Base-by-base conservation (phyloP, 1,140 invertebrate species). In the Triops longicaudatus region DNA sequence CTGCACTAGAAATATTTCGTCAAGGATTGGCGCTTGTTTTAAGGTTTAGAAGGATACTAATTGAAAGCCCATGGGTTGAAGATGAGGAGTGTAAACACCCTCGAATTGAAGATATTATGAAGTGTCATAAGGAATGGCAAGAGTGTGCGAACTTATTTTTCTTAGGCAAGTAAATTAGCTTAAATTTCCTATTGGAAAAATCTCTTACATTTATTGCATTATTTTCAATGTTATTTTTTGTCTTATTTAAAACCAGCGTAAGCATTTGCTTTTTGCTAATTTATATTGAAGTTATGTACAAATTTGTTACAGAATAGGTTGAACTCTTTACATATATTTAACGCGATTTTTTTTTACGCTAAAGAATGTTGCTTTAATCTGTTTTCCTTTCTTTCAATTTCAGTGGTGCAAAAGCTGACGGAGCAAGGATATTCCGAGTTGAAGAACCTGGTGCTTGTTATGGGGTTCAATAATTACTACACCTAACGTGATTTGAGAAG, bases 381-480 rank as follows among this genome's bases (percentile, higher is more conserved):
- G 10, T 63, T 63, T n/a, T 11, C 0, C 17, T 63, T 22, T 63
- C 6, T 1, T 63, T 22, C 17, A 6, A 14, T n/a, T 22, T 63
- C n/a, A 63, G 50, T 63, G 50, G 50, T 63, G n/a, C 50, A 63
- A 17, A 63, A 63, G 14, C 50, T 63, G 14, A 63, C 14, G 17
- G 50, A 63, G 22, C n/a, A 63, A n/a, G 50, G 50, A 63, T 63
- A 63, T 9, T 63, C 50, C 14, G 50, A 63, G 17, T 22, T 63
- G 50, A 17, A 63, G 50, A 63, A 63, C 0, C 14, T 63, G 50
- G 50, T 63, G 50, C 10, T 63, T n/a, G 17, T 22, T 5, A 6
- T 63, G 50, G 50, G 50, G 50, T 63, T 63, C 50, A 63, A 63
- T 63, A 63, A 63, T 63, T 63, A 63, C 50, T 63, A 63, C 14